A percentile compares a stretch with the other conserved stretches of the same genome.
Evolutionary conservation across 2,113 vertebrate species (phyloP).

Genomic region (Elanoides forficatus): DNA sequence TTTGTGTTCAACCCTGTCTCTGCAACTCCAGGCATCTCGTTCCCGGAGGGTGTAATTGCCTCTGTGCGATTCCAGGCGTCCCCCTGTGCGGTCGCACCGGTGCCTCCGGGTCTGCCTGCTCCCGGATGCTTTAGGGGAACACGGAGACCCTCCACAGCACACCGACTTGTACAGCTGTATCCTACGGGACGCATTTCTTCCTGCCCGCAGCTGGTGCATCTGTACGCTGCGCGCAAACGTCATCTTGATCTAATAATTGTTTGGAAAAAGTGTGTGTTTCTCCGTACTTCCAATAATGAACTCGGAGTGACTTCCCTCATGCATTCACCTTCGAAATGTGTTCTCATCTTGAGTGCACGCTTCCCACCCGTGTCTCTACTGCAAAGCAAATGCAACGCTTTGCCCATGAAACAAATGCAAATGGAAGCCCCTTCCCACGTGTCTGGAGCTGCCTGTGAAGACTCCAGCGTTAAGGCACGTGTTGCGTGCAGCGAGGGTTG

Average conservation of each 20-base stretch:
- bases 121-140: neutral
- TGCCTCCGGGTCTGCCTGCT: neutral
- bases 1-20: neutral
- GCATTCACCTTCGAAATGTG: neutral
- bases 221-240: neutral
- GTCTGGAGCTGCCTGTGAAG: neutral
- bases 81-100: neutral
- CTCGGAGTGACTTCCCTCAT: neutral
- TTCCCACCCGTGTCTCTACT: neutral
- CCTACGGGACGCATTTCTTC: neutral
- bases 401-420: neutral
- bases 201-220: neutral
- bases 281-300: neutral
- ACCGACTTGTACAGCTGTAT: neutral
- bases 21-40: neutral
- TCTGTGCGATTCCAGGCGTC: neutral
- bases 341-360: neutral
- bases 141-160: neutral
- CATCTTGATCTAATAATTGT: neutral
- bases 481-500: fast-evolving
- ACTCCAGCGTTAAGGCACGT: fast-evolving
- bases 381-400: neutral
- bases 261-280: neutral
- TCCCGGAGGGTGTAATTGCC: neutral
- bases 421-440: neutral